Evolutionary conservation across 2,888 invertebrate species (phyloP).

Genomic region (Hedya salicella): DNA sequence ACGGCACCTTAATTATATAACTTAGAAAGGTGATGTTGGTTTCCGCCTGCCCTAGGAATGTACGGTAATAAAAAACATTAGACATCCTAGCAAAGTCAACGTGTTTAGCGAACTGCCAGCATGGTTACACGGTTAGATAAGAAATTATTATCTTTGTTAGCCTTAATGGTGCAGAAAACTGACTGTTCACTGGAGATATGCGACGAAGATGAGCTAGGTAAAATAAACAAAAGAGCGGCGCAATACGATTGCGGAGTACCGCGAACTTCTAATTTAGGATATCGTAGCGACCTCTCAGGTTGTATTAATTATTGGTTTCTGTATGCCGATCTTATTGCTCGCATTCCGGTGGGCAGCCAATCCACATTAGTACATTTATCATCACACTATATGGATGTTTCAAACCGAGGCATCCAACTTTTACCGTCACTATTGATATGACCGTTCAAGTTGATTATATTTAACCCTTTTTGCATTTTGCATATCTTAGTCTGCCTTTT

Average conservation of each 20-base stretch:
- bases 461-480: constrained; percentile 25
- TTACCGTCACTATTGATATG: constrained; percentile 5
- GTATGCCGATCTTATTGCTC: not conserved
- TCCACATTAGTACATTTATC: constrained; percentile 12
- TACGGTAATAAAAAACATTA: constrained; percentile 4
- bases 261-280: too few species aligned
- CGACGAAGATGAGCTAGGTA: not conserved
- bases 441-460: constrained; percentile 11
- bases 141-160: constrained; percentile 15
- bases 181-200: not conserved
- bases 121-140: constrained; percentile 10
- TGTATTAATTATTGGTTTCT: not conserved
- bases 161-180: constrained; percentile 16
- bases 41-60: constrained; percentile 6
- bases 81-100: constrained; percentile 29
- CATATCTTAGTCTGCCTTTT: constrained; percentile 31
- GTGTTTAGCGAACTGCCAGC: constrained; percentile 20
- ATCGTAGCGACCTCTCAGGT: too few species aligned
- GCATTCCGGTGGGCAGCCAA: not conserved
- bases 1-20: not conserved
- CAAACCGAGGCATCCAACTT: not conserved
- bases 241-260: too few species aligned
- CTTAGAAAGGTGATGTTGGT: not conserved
- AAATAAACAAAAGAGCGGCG: not conserved
- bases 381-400: constrained; percentile 27